Conservation (phyloP, 1,140 invertebrate species). For the Rhagoletis zephyria region DNA sequence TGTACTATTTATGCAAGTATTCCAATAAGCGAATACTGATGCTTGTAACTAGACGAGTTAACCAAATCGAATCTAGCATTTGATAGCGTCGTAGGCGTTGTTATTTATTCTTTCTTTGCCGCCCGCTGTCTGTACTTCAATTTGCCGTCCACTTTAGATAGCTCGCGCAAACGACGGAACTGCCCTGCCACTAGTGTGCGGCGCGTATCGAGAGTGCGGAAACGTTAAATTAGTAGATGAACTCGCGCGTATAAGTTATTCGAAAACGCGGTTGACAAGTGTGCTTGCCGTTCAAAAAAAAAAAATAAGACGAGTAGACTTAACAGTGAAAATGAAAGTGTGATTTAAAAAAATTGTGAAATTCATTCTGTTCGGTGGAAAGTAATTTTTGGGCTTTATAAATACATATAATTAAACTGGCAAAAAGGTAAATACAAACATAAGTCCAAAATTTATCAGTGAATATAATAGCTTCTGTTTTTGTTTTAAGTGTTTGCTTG, state of each 20-base stretch:
- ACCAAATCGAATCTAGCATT: constrained; percentile 12
- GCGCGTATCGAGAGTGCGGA: not conserved
- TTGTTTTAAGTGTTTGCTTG: too few species aligned
- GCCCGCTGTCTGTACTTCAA: not conserved
- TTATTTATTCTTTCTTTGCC: not conserved
- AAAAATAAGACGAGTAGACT: too few species aligned
- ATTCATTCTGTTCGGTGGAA: not conserved
- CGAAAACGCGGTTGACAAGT: not conserved
- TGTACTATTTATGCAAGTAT: not conserved
- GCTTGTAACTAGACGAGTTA: constrained; percentile 25
- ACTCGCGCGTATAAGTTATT: not conserved
- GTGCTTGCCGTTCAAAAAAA: too few species aligned
- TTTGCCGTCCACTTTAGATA: not conserved
- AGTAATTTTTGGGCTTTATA: not conserved
- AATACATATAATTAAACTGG: not conserved
- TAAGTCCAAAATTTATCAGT: too few species aligned
- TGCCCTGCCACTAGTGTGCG: not conserved
- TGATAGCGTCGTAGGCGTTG: constrained; percentile 31
- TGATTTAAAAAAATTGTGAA: not conserved
- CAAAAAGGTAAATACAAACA: constrained; percentile 11
- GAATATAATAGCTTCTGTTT: too few species aligned
- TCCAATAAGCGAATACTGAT: not conserved
- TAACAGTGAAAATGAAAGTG: not conserved
- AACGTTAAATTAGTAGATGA: too few species aligned
- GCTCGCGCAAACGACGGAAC: not conserved